Evolutionary conservation across 2,888 invertebrate genomes (phyloP).

Genomic region (Melanostoma scalare): DNA sequence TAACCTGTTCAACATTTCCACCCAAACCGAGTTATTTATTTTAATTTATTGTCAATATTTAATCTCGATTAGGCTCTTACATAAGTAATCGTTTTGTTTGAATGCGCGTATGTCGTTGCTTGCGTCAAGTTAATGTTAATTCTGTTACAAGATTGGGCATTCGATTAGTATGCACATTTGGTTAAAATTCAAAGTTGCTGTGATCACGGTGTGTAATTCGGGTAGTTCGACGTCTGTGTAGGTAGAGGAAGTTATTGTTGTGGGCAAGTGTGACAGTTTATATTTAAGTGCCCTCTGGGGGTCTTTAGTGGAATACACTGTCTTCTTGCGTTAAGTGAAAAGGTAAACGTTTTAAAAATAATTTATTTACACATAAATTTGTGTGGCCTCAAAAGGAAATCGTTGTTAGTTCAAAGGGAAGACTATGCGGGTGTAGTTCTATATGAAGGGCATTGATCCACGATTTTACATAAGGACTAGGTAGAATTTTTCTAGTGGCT

Average conservation of each 20-base stretch:
- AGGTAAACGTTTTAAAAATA: too few relatives aligned
- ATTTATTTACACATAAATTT: too few relatives aligned
- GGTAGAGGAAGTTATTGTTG: neutral
- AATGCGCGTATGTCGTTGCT: neutral
- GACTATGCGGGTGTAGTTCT: too few relatives aligned
- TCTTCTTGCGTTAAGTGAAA: neutral
- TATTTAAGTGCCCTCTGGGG: constrained; percentile 1
- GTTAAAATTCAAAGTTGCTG: constrained; percentile 18
- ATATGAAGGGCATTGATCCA: too few relatives aligned
- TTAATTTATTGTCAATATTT: constrained; percentile 57
- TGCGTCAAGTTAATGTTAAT: constrained; percentile 16
- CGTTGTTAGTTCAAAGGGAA: too few relatives aligned
- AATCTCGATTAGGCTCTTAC: constrained; percentile 30
- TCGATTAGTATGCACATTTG: constrained; percentile 15
- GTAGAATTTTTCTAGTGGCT: too few relatives aligned
- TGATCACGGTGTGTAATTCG: neutral
- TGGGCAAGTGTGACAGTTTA: neutral
- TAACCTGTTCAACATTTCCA: constrained; percentile 25
- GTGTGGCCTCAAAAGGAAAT: too few relatives aligned
- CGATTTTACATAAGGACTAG: too few relatives aligned
- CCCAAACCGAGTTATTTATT: constrained; percentile 22
- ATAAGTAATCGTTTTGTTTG: constrained; percentile 19
- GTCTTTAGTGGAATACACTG: constrained; percentile 4
- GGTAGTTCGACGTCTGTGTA: constrained; percentile 11
- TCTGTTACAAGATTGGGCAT: constrained; percentile 24